phyloP scores from a whole-genome alignment of 2,113 vertebrate genomes.

The Melanotaenia duboulayi region DNA sequence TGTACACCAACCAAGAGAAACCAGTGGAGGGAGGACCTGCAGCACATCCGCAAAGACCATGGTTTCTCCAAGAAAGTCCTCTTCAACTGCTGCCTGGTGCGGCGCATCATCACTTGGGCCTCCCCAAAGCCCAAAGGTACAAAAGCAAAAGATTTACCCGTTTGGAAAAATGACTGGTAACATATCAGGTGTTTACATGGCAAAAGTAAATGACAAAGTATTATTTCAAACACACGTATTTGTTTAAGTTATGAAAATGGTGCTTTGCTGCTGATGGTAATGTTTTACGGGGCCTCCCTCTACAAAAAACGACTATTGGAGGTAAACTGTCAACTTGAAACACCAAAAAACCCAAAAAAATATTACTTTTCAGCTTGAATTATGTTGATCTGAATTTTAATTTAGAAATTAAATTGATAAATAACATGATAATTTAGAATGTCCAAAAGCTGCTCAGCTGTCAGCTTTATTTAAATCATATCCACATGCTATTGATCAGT shows the following conservation, averaged over 20 bases:
- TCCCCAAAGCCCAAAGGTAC: constrained; percentile 84
- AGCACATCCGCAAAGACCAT: constrained; percentile 78
- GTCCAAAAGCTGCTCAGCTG: not conserved
- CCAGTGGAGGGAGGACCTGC: constrained; percentile 80
- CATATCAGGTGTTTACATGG: not conserved
- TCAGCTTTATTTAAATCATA: not conserved
- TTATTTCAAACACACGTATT: not conserved
- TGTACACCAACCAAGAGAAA: constrained; percentile 78
- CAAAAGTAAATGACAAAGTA: not conserved
- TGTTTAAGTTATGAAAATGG: not conserved
- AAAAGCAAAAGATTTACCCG: not conserved
- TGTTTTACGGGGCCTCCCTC: not conserved
- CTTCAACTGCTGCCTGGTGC: constrained; percentile 87
- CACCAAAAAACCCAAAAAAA: no score
- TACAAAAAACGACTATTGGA: not conserved
- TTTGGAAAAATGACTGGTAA: not conserved
- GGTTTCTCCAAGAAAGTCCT: constrained; percentile 85
- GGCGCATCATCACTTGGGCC: constrained; percentile 85
- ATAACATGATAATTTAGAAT: no score
- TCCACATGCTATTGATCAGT: constrained; percentile 50
- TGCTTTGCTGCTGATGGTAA: not conserved
- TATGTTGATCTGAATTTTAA: no score
- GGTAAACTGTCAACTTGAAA: not conserved
- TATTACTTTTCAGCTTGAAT: no score
- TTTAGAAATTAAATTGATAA: no score